Percentiles rank a stretch among this genome's conserved stretches.
phyloP scores from a whole-genome alignment of 1,140 invertebrate genomes.

The Brachionus rubens region DNA sequence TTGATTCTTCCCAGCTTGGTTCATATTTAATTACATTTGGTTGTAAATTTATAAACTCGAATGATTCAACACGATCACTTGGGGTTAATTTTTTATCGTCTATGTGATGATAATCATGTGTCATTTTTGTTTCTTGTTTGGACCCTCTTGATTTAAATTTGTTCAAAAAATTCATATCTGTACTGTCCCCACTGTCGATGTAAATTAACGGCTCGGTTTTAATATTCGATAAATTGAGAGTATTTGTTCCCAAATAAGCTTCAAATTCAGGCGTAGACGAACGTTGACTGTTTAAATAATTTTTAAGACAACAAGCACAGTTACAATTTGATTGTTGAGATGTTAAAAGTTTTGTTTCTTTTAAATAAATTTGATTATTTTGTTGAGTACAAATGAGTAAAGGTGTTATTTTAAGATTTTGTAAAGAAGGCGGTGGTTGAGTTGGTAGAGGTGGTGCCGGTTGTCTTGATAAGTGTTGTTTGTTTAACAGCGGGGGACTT shows the following conservation, averaged over 20 bases:
- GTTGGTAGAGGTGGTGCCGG: conserved; percentile 19
- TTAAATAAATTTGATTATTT: conserved; percentile 7
- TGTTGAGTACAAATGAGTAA: neutral
- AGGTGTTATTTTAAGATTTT: conserved; percentile 41
- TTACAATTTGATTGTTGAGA: neutral
- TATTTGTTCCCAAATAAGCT: neutral
- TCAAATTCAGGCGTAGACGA: conserved; percentile 18
- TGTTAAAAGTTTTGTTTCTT: conserved; percentile 8
- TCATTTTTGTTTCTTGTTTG: neutral
- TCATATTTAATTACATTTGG: conserved; percentile 7
- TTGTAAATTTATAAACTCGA: conserved; percentile 26
- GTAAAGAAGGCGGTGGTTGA: conserved; percentile 16
- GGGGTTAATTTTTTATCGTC: neutral
- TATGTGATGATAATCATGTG: conserved; percentile 2
- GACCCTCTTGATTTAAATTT: neutral
- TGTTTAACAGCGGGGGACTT: neutral
- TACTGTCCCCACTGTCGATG: neutral
- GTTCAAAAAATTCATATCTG: neutral
- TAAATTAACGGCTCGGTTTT: neutral
- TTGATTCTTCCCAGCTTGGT: conserved; percentile 29
- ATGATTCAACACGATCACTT: conserved; percentile 1
- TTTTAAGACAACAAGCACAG: neutral
- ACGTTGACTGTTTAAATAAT: neutral
- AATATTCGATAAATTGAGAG: neutral
- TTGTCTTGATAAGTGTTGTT: neutral